Base-by-base conservation (phyloP, 2,888 invertebrate genomes). In the Heliconius hortense region DNA sequence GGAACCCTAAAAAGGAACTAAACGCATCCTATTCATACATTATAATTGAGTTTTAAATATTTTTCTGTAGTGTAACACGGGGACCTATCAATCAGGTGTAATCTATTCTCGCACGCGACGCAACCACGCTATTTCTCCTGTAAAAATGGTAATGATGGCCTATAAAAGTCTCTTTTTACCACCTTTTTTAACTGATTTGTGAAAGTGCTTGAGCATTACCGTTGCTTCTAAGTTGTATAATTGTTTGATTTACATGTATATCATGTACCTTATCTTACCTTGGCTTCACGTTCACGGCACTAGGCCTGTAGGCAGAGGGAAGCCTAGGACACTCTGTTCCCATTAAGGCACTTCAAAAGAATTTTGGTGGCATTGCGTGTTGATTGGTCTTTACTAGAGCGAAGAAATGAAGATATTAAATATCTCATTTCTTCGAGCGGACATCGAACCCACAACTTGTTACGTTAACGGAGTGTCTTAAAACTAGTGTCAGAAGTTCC, bases 31-130 rank as follows among this genome's bases (percentile, higher is more conserved):
- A 48, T 48, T 21, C 48, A 21, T 48, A 48, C 18, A 48, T 48
- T 18, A 48, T 48, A 48, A 48, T 21, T 31, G n/a, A n/a, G 56
- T 56, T 69, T 69, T 35, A 69, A 69, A 56, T 69, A 53, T 31
- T 69, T 69, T 35, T 31, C n/a, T n/a, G 18, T 13, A 31, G 31
- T 56, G 31, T 26, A n/a, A 53, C n/a, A 28, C 56, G 56, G 31
- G n/a, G 28, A 56, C 15, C 35, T 69, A 63, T 74, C 53, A 62
- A 74, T 74, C 69, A 74, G 69, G 74, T 74, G 43, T 69, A 74
- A 74, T 74, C 74, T 74, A 69, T 28, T 39, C 15, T 56, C 69
- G 69, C 74, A 74, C 74, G 74, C 74, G 62, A 74, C 69, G 24
- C 24, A 4, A 69, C 69, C 74, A 74, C 69, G 74, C 62, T 62